Percentiles rank a stretch among this genome's conserved stretches.
Conservation (phyloP, 2,113 vertebrate species). For the Drymodes brunneopygia region DNA sequence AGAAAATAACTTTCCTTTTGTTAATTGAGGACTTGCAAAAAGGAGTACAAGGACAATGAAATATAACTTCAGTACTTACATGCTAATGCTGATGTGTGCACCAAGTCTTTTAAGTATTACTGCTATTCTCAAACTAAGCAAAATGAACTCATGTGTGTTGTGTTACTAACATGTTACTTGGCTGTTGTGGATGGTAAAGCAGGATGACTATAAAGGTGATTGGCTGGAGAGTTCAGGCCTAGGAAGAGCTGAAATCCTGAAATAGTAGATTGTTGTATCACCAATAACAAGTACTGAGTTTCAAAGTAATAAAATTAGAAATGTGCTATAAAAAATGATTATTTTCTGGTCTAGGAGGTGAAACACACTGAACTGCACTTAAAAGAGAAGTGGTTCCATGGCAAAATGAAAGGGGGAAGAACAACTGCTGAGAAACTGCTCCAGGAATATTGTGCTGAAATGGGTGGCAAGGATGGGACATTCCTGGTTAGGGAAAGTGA, state of each 20-base stretch:
- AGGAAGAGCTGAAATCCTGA: background rate
- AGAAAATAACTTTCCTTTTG: background rate
- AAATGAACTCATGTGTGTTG: background rate
- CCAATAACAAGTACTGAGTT: background rate
- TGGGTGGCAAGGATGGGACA: conserved; percentile 84
- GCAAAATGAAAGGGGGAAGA: conserved; percentile 83
- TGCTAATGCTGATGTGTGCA: background rate
- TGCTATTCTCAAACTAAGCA: background rate
- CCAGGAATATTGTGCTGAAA: conserved; percentile 87
- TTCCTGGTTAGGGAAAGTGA: conserved; percentile 92
- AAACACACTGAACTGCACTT: conserved; percentile 79
- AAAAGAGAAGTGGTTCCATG: conserved; percentile 91
- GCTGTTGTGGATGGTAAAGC: background rate
- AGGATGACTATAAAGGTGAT: background rate
- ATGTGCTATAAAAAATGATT: background rate
- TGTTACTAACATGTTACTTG: background rate
- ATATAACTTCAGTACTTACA: background rate
- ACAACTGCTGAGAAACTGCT: conserved; percentile 86
- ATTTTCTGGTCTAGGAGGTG: conserved; percentile 54
- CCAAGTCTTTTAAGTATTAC: background rate
- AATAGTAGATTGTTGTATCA: background rate
- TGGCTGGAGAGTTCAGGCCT: background rate
- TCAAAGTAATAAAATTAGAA: background rate
- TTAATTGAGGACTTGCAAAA: background rate
- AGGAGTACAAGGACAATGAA: background rate